Conservation (phyloP, 2,113 vertebrate species). For the Callorhinus ursinus region DNA sequence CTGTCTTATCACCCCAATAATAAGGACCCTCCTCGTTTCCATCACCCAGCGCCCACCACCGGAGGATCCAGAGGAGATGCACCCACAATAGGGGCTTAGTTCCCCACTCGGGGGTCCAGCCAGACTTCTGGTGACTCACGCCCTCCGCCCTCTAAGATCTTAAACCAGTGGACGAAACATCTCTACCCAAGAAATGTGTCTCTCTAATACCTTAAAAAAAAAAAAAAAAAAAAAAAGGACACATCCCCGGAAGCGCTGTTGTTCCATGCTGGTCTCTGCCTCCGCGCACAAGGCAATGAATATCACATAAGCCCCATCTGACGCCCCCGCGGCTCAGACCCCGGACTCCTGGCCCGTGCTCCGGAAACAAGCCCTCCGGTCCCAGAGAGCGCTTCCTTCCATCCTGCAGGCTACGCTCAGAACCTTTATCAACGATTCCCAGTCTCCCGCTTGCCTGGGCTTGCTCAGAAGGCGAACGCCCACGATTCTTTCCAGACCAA, state of each 20-base stretch:
- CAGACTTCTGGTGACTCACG: not conserved
- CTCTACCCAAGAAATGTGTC: not conserved
- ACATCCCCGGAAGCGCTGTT: accelerated
- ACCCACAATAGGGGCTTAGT: not conserved
- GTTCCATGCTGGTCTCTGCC: too few species aligned
- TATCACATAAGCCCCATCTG: not conserved
- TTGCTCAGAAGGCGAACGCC: not conserved
- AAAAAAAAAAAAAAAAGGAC: not conserved
- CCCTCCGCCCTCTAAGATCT: accelerated
- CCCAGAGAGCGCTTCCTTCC: not conserved
- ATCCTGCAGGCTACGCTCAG: accelerated
- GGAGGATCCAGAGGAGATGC: not conserved
- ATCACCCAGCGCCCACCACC: not conserved
- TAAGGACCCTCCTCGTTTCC: accelerated
- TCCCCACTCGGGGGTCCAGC: too few species aligned
- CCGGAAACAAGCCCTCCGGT: accelerated
- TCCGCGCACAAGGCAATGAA: accelerated
- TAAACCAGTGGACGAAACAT: accelerated
- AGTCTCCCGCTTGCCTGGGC: accelerated
- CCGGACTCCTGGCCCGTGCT: not conserved
- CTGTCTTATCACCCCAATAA: not conserved
- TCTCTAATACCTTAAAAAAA: not conserved
- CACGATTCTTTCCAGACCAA: not conserved
- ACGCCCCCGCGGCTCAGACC: not conserved
- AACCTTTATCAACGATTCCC: not conserved